Evolutionary conservation across 2,888 invertebrate genomes (phyloP), one percentile per base, ranked within the genome.

Genomic region (Torymus tubicola): DNA sequence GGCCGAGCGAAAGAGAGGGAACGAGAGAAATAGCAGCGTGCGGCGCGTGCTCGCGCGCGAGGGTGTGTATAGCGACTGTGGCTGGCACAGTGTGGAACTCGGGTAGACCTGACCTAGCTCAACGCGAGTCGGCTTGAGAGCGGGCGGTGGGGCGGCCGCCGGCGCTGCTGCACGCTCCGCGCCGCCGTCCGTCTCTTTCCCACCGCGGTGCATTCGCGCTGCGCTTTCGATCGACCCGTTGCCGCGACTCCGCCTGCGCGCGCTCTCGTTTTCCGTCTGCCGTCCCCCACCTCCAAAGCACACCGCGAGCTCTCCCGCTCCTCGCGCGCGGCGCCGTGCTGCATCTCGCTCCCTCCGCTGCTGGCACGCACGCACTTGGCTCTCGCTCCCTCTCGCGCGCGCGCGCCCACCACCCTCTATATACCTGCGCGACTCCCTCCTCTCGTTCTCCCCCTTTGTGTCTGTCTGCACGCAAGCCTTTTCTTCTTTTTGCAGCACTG

Each of bases 51-150:
- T 21, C 24, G 53, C 31, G 61, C 4, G 63, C 24, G 85, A 82
- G 78, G 88, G 88, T 61, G 60, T 61, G 60, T 61, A 89, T 88
- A 42, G 42, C 42, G 42, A 42, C 42, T 42, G 42, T 42, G 42
- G 42, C 42, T 42, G 89, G 88, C 89, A 89, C 88, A 89, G 87
- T 89, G 88, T 87, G 87, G 86, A 88, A 90, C 90, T 89, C 90
- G 89, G 90, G 87, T 87, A 89, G 89, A 89, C 90, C 90, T 90
- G 90, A 90, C 90, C 90, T 90, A 90, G 89, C 90, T 88, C 90
- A 90, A 90, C 90, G 87, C 89, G 89, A 88, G 87, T 87, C 87
- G 86, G 88, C 89, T 89, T 88, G 89, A 87, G 60, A 5, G 88
- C 88, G 85, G 85, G 85, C 82, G 73, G 55, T 55, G 55, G 64